Evolutionary conservation across 2,797 vertebrate genomes (phyloP).

Genomic region (Onychomys arenicola): DNA sequence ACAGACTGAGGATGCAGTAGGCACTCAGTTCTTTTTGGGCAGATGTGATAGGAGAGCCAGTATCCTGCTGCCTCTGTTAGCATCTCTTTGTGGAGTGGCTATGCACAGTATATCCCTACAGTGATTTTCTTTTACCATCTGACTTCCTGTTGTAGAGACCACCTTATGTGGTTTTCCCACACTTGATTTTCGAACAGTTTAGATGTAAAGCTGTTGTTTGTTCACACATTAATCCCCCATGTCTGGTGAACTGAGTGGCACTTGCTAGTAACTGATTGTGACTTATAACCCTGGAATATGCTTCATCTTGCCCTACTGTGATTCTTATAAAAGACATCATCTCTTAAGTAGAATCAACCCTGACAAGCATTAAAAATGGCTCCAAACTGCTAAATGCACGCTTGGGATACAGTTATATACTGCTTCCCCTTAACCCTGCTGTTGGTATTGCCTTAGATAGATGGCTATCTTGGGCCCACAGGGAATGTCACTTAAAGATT

Average conservation of each 20-base stretch:
- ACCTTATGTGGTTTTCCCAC: background rate
- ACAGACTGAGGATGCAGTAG: background rate
- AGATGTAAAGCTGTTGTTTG: background rate
- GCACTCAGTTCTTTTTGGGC: background rate
- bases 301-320: background rate
- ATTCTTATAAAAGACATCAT: constrained; percentile 6
- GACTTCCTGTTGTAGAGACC: background rate
- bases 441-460: background rate
- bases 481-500: background rate
- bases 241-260: background rate
- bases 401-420: background rate
- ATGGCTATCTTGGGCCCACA: background rate
- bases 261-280: background rate
- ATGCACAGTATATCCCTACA: background rate
- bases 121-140: background rate
- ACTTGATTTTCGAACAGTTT: background rate
- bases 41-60: background rate
- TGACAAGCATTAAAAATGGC: background rate
- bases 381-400: background rate
- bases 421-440: too few relatives aligned
- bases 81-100: background rate
- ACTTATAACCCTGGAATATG: background rate
- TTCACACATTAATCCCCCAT: background rate
- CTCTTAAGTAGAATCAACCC: constrained; percentile 16
- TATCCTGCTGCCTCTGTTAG: background rate